Evolutionary conservation across 2,113 vertebrate species (phyloP), one percentile per base, ranked within the genome.

Genomic region (Gavia stellata): DNA sequence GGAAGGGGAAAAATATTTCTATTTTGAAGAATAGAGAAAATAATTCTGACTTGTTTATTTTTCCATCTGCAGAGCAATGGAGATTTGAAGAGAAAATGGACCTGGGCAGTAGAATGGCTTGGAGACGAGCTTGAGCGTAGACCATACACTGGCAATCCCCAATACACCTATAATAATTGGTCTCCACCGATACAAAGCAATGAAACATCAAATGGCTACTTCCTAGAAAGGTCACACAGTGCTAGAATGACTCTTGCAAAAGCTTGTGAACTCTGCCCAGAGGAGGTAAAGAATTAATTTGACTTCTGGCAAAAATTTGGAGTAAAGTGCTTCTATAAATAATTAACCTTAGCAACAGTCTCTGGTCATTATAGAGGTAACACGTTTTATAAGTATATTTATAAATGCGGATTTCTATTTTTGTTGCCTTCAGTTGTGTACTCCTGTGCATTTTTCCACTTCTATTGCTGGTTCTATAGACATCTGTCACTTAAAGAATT

Each of bases 21-120:
- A 0, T 90, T 93, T 63, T 58, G 47, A 81, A 78, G n/a, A 91
- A 40, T 1, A 71, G 18, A 44, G 18, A n/a, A 82, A 40, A 36
- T 89, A 70, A 92, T 85, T 62, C 29, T 81, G 36, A 86, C 24
- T 44, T 83, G 14, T 88, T 93, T 17, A 40, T 84, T 97, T 97
- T 97, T 94, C 29, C 62, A 62, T 90, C 74, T 89, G 44, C 98
- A 99, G 99, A 99, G 99, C 96, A 99, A 99, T 38, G 99, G 99
- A 50, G 99, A 99, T 98, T 98, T 99, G 95, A 99, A 99, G 97
- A 99, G 99, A 56, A 99, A 99, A 97, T 99, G 99, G 99, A 99
- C 99, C n/a, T 99, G 99, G 99, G 99, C 99, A 38, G 99, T 99
- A 61, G 99, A 99, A 96, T 99, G 99, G 99, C 98, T 99, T 78